Conservation (phyloP, 2,888 invertebrate species). For the Smittia aterrima region DNA sequence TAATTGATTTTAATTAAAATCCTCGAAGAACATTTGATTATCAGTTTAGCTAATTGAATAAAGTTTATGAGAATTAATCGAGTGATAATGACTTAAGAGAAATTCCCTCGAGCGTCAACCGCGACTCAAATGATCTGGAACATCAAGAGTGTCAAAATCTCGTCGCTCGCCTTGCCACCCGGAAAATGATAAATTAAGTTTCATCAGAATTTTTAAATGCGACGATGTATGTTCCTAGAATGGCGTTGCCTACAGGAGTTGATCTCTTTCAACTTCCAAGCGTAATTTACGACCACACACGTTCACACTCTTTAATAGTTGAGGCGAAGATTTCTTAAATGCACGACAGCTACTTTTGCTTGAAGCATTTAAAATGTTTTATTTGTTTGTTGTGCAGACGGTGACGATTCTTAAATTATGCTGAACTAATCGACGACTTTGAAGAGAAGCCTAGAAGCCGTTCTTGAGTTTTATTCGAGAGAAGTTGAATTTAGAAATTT, state of each 20-base stretch:
- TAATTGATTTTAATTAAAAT: constrained; percentile 2
- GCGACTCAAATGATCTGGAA: background rate
- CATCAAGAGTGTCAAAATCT: background rate
- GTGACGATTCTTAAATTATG: background rate
- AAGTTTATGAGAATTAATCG: background rate
- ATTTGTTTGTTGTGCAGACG: background rate
- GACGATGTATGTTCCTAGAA: constrained; percentile 14
- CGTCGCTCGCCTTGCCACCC: background rate
- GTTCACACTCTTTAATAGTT: background rate
- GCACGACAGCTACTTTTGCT: background rate
- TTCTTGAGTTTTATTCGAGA: background rate
- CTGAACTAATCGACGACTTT: constrained; percentile 2
- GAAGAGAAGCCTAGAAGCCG: background rate
- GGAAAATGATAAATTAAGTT: background rate
- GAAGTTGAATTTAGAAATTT: too few species aligned
- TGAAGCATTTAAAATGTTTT: background rate
- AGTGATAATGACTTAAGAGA: background rate
- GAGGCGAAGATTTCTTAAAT: background rate
- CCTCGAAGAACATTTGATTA: background rate
- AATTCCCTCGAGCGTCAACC: background rate
- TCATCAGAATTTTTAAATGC: constrained; percentile 6
- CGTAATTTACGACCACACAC: constrained; percentile 15
- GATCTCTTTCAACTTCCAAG: background rate
- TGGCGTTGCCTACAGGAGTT: background rate
- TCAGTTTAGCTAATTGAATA: background rate